Evolutionary conservation across 2,113 vertebrate genomes (phyloP), one percentile per base, ranked within the genome.

Genomic region (Peromyscus californicus): DNA sequence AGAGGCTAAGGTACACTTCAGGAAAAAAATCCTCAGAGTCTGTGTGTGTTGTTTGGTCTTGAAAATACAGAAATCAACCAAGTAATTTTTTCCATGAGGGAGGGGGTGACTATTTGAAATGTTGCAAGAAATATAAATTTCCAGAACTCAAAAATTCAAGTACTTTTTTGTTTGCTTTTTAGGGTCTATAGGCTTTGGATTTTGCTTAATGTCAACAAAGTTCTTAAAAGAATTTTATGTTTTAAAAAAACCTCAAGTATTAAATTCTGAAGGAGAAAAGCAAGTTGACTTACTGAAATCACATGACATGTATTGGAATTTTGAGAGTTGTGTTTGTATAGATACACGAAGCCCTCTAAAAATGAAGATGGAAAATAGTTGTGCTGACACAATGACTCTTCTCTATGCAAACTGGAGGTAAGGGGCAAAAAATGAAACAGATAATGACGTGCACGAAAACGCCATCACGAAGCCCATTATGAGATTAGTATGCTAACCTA

Each of bases 41-140:
- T 63, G 0, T 42, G 10, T 1, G 26, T 61, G 1, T 31, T 11
- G 17, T 86, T 72, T 96, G 39, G 5, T 86, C 36, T 91, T 96
- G 72, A 94, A 93, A 96, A 94, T 82, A 82, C 1, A 80, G 22
- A 94, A 91, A 91, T 13, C 8, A 48, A 87, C 13, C 1, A 89
- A 36, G 1, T 19, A 1, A 5, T 51, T 75, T 48, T 69, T 54
- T 36, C n/a, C n/a, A 9, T 65, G 82, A 4, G 26, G 21, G 5
- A 17, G 4, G 29, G 36, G 16, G 76, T 22, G 45, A 57, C 59
- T 11, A 89, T 59, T 59, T 89, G 36, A 82, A 61, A 54, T 86
- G 4, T 86, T 80, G 19, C 5, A 48, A 93, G n/a, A 91, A 93
- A 90, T 48, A 72, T 67, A 74, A 17, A 36, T 72, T 78, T 89